phyloP scores from a whole-genome alignment of 1,140 invertebrate genomes.

The Brachionus calyciflorus region DNA sequence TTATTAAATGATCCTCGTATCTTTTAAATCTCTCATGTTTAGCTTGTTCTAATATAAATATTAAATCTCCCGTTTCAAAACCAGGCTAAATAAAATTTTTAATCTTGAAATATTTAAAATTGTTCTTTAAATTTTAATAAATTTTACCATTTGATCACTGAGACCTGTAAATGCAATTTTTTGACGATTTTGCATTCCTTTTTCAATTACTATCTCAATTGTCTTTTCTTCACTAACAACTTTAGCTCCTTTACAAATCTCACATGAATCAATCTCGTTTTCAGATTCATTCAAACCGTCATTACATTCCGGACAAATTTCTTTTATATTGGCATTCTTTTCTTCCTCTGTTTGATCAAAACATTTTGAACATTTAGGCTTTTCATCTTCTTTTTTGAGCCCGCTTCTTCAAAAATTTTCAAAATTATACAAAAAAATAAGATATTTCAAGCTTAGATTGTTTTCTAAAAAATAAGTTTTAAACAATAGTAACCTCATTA shows the following conservation, averaged over 20 bases:
- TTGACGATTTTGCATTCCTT: not conserved
- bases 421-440: no score
- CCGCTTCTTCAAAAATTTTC: not conserved
- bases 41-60: conserved; percentile 1
- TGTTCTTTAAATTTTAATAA: no score
- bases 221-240: not conserved
- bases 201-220: not conserved
- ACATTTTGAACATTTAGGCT: not conserved
- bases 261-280: not conserved
- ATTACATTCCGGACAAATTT: not conserved
- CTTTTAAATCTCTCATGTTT: conserved; percentile 18
- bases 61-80: conserved; percentile 20
- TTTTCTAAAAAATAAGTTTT: no score
- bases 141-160: conserved; percentile 6
- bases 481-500: no score
- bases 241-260: not conserved
- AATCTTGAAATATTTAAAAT: no score
- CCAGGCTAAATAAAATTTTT: not conserved
- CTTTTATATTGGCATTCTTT: not conserved
- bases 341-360: not conserved
- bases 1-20: conserved; percentile 15
- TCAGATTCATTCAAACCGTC: no score
- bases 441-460: no score
- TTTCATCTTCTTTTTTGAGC: not conserved
- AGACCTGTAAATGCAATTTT: conserved; percentile 17